Percentiles rank a stretch among this genome's conserved stretches.
phyloP scores from a whole-genome alignment of 1,140 invertebrate species.

The Brachionus plicatilis region DNA sequence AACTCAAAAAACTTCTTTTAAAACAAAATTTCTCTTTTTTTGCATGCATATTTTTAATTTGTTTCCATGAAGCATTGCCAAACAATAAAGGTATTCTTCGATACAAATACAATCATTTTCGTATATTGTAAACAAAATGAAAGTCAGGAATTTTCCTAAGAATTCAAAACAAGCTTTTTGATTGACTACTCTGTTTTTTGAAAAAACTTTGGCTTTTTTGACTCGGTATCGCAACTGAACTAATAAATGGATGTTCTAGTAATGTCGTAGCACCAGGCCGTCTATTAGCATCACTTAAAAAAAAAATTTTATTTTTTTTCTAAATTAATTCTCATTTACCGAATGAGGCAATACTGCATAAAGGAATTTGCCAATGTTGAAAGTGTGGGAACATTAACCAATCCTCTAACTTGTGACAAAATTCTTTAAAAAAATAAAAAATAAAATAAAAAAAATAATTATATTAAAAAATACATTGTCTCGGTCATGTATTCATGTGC shows the following conservation, averaged over 20 bases:
- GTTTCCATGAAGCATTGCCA: neutral
- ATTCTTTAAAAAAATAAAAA: neutral
- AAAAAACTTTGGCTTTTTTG: constrained; percentile 15
- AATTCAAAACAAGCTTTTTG: neutral
- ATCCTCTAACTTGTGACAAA: constrained; percentile 21
- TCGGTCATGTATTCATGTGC: constrained; percentile 37
- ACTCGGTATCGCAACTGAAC: constrained; percentile 1
- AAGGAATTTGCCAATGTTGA: constrained; percentile 5
- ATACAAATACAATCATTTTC: neutral
- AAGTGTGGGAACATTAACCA: constrained; percentile 10
- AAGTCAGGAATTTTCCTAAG: neutral
- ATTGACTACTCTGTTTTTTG: constrained; percentile 6
- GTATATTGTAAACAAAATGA: neutral
- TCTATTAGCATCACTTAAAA: constrained; percentile 36
- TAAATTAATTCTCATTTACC: neutral
- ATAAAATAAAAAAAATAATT: neutral
- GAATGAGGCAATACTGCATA: constrained; percentile 33
- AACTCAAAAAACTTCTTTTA: neutral
- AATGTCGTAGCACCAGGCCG: neutral
- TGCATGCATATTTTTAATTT: neutral
- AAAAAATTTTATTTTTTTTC: neutral
- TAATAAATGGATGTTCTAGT: constrained; percentile 29
- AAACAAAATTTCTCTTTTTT: neutral
- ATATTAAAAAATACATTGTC: neutral
- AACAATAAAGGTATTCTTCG: neutral